Evolutionary conservation across 2,113 vertebrate genomes (phyloP).

Genomic region (Cochlearius cochlearius): DNA sequence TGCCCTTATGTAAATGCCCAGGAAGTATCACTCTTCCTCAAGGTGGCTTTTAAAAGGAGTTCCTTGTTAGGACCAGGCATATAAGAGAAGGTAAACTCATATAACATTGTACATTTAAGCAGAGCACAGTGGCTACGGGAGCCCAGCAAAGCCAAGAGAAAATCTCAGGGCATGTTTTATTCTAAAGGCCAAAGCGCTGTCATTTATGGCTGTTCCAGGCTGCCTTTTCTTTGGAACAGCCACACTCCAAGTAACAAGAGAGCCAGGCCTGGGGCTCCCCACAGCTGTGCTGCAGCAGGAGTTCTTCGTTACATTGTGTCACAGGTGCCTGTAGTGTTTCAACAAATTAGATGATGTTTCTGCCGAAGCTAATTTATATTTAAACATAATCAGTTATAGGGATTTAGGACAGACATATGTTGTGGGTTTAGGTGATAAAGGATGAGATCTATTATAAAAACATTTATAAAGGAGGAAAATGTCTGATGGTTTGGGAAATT

Average conservation of each 20-base stretch:
- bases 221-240: not conserved
- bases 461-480: not conserved
- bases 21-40: too few species aligned
- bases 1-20: accelerated
- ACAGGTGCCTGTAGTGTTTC: not conserved
- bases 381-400: not conserved
- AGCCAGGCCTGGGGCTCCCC: not conserved
- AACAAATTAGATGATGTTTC: not conserved
- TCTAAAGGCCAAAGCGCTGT: not conserved
- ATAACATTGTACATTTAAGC: not conserved
- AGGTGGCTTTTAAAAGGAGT: not conserved
- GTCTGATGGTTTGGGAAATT: conserved; percentile 17
- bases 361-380: not conserved
- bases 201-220: not conserved
- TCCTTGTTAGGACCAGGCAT: too few species aligned
- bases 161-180: accelerated
- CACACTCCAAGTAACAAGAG: accelerated
- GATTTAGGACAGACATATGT: not conserved
- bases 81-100: not conserved
- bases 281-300: not conserved
- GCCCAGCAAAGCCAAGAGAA: not conserved
- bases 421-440: not conserved
- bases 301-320: accelerated
- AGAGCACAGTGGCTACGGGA: not conserved
- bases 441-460: not conserved